phyloP scores from a whole-genome alignment of 64 coral and sea anemone genomes.

The Stylophora pistillata region DNA sequence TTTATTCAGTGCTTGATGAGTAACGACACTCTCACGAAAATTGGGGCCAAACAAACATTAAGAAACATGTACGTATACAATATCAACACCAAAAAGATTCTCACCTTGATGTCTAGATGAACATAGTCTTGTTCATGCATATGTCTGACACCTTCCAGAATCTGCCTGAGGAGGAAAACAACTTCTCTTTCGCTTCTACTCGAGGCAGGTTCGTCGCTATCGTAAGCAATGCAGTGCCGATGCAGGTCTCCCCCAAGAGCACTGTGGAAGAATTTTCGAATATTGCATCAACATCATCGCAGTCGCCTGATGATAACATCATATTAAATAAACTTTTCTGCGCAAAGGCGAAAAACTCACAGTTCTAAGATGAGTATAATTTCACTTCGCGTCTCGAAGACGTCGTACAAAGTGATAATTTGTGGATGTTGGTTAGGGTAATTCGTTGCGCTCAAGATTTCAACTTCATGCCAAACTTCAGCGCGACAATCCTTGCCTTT shows the following conservation, averaged over 20 bases:
- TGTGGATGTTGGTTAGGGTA: slow-evolving; percentile 76
- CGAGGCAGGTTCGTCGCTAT: slow-evolving; percentile 76
- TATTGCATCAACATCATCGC: slow-evolving; percentile 36
- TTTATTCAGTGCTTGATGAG: slow-evolving; percentile 26
- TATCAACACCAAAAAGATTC: slow-evolving; percentile 12
- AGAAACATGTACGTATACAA: slow-evolving; percentile 49
- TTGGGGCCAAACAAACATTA: slow-evolving; percentile 21
- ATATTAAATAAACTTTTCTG: slow-evolving; percentile 23
- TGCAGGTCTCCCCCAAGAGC: slow-evolving; percentile 91
- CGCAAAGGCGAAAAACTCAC: slow-evolving; percentile 49
- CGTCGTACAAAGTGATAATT: slow-evolving; percentile 79
- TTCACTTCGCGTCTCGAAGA: slow-evolving; percentile 90
- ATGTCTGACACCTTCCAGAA: slow-evolving; percentile 87
- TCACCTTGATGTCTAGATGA: slow-evolving; percentile 89
- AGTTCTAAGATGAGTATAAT: slow-evolving; percentile 92
- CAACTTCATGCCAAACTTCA: slow-evolving; percentile 95
- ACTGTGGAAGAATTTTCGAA: slow-evolving; percentile 62
- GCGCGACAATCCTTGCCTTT: slow-evolving; percentile 92
- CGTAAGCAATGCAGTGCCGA: slow-evolving; percentile 85
- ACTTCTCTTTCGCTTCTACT: slow-evolving; percentile 93
- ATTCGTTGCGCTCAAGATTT: slow-evolving; percentile 76
- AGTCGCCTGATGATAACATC: slow-evolving; percentile 15
- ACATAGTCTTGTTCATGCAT: slow-evolving; percentile 77
- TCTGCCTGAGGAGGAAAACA: slow-evolving; percentile 84
- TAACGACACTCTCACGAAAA: slow-evolving; percentile 25